Evolutionary conservation across 2,113 vertebrate genomes (phyloP), one percentile per base, ranked within the genome.

Genomic region (Podarcis muralis): DNA sequence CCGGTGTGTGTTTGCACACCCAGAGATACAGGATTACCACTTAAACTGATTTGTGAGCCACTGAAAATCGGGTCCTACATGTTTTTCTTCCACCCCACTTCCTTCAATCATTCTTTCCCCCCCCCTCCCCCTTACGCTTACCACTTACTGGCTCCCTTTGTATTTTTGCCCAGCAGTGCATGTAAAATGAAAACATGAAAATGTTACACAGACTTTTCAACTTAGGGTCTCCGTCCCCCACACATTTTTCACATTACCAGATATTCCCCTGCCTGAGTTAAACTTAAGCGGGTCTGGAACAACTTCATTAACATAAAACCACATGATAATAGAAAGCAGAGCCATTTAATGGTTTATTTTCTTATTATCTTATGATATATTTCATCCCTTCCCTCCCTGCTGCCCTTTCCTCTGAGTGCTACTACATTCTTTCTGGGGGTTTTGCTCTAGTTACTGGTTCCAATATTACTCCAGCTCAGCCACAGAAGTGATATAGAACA

Each of bases 221-320:
- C 95, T 96, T 96, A 95, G 94, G 95, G 94, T 94, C 94, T 93
- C 95, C 92, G 91, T 94, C 93, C 94, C 74, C 25, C 91, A 95
- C 95, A 96, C 95, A 95, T 95, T 96, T 95, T 96, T 96, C 95
- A 90, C 90, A 96, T 96, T 96, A 96, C 6, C 93, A 94, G 94
- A 95, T 96, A 95, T 96, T 95, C 96, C 92, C 95, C 94, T 96
- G 96, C 94, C 95, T 95, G 95, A 96, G 92, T 95, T 96, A 95
- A 96, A 95, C 94, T 94, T 95, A 94, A 94, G 94, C 94, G 93
- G 94, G 90, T 93, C 95, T 95, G 95, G 95, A 96, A 96, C 95
- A 95, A 95, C 95, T 95, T 96, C 96, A 96, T 96, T 96, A 96
- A 96, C 96, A 96, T 96, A 96, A 96, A 96, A 96, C 96, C 96